A percentile compares a stretch with the other conserved stretches of the same genome.
These are phyloP conservation scores for Cladorhizidae sp. DNA, from an alignment of 37 sponge, comb jelly and placozoan species.

Conservation along the genomic window DNA sequence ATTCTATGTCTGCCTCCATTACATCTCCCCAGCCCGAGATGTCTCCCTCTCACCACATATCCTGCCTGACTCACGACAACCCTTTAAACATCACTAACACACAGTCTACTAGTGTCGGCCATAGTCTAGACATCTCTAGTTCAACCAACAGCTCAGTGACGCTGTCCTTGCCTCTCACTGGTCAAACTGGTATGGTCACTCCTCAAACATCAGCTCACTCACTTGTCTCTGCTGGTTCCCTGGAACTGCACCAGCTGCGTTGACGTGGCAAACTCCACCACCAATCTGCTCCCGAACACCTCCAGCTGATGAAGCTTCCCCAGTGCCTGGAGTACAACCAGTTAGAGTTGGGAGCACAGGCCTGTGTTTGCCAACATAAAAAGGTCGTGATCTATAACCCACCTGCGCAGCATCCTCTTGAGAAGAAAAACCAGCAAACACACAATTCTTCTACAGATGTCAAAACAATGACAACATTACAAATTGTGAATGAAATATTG, in stretches of 20 bases:
- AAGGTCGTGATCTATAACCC: background rate
- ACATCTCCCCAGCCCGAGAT: too few species aligned
- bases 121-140: too few species aligned
- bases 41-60: too few species aligned
- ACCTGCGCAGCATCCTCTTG: slow-evolving; percentile 1
- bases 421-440: slow-evolving; percentile 66
- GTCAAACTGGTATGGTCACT: too few species aligned
- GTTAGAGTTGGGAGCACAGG: background rate
- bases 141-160: too few species aligned
- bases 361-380: background rate
- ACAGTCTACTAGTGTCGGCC: too few species aligned
- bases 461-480: background rate
- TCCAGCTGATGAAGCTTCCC: slow-evolving; percentile 90
- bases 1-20: too few species aligned
- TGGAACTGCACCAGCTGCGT: background rate
- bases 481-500: too few species aligned
- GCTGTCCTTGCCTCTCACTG: too few species aligned
- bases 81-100: too few species aligned
- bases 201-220: background rate
- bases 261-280: slow-evolving; percentile 74
- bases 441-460: slow-evolving; percentile 68
- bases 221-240: slow-evolving; percentile 28
- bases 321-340: slow-evolving; percentile 66
- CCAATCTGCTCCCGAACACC: slow-evolving; percentile 82
- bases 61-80: too few species aligned